Conservation (phyloP, 2,797 vertebrate genomes). For the Arctocebus calabarensis region DNA sequence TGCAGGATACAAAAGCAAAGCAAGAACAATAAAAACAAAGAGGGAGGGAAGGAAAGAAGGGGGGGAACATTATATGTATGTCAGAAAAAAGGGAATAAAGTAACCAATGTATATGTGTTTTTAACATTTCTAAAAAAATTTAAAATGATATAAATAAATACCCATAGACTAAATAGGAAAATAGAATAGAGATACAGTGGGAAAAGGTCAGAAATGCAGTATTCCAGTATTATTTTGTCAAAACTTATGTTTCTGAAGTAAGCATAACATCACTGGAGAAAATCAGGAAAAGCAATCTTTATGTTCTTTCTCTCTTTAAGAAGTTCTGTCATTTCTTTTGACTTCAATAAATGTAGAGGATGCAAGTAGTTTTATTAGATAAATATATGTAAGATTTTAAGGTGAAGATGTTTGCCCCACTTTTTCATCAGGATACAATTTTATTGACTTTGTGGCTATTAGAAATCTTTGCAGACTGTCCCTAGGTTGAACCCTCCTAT, state of each 20-base stretch:
- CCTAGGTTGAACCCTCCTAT: background rate
- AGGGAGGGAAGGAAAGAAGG: too few relatives aligned
- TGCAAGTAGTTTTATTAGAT: too few relatives aligned
- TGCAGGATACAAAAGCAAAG: background rate
- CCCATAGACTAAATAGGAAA: background rate
- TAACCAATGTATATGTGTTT: background rate
- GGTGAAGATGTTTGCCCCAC: background rate
- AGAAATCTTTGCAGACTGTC: background rate
- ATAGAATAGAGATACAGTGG: background rate
- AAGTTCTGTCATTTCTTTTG: too few relatives aligned
- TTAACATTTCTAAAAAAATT: background rate
- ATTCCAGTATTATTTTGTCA: background rate
- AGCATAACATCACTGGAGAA: background rate
- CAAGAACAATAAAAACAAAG: background rate
- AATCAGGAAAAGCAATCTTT: background rate
- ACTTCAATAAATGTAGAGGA: too few relatives aligned
- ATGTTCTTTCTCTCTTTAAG: too few relatives aligned
- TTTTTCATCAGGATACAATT: background rate
- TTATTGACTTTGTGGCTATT: background rate
- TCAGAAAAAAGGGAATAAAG: background rate
- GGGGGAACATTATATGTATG: too few relatives aligned
- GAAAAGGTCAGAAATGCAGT: background rate
- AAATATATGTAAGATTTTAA: background rate
- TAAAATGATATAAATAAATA: background rate
- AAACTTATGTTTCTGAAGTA: background rate